Conservation (phyloP, 2,113 vertebrate genomes). For the Diphyllodes magnificus region DNA sequence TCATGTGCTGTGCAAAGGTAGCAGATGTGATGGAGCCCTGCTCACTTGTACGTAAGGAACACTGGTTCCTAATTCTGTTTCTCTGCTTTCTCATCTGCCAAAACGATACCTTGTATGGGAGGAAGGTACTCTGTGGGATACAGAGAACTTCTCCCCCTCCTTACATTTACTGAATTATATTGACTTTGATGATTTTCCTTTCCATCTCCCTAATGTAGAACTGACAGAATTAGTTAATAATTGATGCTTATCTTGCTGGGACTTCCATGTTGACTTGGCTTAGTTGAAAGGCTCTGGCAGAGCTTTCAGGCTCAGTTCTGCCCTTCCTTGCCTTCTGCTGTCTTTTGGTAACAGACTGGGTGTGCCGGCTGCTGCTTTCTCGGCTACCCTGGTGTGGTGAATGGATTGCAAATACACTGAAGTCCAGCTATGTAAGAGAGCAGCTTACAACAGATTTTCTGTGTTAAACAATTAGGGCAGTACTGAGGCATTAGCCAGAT, state of each 20-base stretch:
- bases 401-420: neutral
- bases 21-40: neutral
- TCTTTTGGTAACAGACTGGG: neutral
- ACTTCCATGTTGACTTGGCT: neutral
- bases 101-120: neutral
- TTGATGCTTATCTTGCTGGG: slow-evolving; percentile 4
- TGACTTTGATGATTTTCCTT: slow-evolving; percentile 12
- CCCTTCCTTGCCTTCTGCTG: neutral
- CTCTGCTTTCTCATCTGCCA: neutral
- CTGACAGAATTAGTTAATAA: slow-evolving; percentile 50
- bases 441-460: neutral
- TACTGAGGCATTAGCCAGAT: neutral
- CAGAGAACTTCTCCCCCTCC: neutral
- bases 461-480: neutral
- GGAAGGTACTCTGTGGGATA: neutral
- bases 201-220: neutral
- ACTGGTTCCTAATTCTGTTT: neutral
- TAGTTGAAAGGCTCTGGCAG: slow-evolving; percentile 12
- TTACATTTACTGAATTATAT: slow-evolving; percentile 27
- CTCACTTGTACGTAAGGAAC: neutral
- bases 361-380: neutral
- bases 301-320: neutral
- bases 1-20: neutral
- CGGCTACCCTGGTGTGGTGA: neutral
- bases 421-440: neutral